Percentiles rank a stretch among this genome's conserved stretches.
These are phyloP conservation scores for Galbula dea DNA, from an alignment of 2,113 vertebrate species.

Conservation along the genomic window DNA sequence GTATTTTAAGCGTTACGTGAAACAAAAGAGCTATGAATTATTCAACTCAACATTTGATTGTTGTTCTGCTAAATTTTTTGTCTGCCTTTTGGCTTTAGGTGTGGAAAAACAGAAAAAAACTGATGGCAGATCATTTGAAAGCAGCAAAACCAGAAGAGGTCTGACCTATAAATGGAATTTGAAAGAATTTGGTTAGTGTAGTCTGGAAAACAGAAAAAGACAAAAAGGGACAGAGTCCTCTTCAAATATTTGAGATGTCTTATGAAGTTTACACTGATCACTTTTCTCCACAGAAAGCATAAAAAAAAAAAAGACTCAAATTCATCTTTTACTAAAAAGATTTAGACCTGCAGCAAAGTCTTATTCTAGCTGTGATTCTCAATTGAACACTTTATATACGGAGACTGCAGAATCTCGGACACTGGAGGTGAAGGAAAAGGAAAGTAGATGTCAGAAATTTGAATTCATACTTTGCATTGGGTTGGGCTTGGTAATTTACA, in stretches of 20 bases:
- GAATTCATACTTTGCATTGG: neutral
- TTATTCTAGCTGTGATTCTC: neutral
- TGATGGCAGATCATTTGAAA: neutral
- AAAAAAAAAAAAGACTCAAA: fast-evolving
- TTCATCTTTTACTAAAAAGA: neutral
- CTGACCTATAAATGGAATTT: neutral
- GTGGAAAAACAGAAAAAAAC: neutral
- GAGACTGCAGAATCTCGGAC: neutral
- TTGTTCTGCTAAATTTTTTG: neutral
- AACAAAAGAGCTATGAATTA: neutral
- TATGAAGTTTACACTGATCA: neutral
- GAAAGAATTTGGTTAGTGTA: neutral
- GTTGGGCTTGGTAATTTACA: neutral
- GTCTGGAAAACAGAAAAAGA: neutral
- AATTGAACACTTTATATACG: neutral
- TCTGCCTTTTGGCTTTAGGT: neutral
- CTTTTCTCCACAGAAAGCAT: neutral
- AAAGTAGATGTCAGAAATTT: neutral
- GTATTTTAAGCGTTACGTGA: neutral
- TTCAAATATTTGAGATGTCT: neutral
- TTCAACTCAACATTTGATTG: neutral
- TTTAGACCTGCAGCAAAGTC: neutral
- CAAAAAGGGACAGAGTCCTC: neutral
- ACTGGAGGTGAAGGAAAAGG: neutral
- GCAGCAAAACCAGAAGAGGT: neutral